A percentile compares a stretch with the other conserved stretches of the same genome.
phyloP scores from a whole-genome alignment of 2,797 vertebrate genomes.

The Sebastiscus albofasciatus region DNA sequence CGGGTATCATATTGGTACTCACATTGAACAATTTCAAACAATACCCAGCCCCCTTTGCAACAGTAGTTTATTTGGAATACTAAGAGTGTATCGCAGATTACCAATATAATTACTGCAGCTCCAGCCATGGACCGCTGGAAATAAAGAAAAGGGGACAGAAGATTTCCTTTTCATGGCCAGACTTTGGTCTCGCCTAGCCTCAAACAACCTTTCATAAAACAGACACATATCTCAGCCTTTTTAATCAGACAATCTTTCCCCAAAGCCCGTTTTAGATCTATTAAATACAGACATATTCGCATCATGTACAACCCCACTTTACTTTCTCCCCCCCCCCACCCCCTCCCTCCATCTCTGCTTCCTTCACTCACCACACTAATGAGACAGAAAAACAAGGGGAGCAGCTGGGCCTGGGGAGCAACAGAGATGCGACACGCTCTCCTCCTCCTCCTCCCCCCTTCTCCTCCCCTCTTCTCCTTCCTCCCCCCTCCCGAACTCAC shows the following conservation, averaged over 20 bases:
- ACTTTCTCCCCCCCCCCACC: not conserved
- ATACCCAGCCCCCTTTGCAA: not conserved
- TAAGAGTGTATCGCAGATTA: not conserved
- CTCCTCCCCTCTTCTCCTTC: not conserved
- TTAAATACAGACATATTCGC: constrained; percentile 60
- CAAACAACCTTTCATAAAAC: constrained; percentile 11
- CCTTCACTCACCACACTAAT: constrained; percentile 72
- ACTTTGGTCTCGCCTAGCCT: not conserved
- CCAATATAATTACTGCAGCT: not conserved
- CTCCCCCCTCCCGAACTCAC: not conserved
- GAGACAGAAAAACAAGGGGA: constrained; percentile 74
- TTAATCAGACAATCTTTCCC: constrained; percentile 43
- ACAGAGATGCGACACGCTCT: constrained; percentile 60
- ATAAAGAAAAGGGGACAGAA: not conserved
- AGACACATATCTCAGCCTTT: constrained; percentile 29
- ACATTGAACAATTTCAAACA: not conserved
- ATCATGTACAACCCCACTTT: constrained; percentile 37
- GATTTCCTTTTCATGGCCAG: not conserved
- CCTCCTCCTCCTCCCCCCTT: not conserved
- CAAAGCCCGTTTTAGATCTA: constrained; percentile 39
- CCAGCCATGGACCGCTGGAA: too few species aligned
- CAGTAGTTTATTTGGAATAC: not conserved
- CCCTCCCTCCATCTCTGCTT: constrained; percentile 36
- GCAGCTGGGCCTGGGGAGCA: constrained; percentile 74
- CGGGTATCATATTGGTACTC: not conserved